A percentile compares a stretch with the other conserved stretches of the same genome.
These are phyloP conservation scores for Cyanoramphus novaezelandiae DNA, from an alignment of 2,113 vertebrate genomes.

Conservation along the genomic window DNA sequence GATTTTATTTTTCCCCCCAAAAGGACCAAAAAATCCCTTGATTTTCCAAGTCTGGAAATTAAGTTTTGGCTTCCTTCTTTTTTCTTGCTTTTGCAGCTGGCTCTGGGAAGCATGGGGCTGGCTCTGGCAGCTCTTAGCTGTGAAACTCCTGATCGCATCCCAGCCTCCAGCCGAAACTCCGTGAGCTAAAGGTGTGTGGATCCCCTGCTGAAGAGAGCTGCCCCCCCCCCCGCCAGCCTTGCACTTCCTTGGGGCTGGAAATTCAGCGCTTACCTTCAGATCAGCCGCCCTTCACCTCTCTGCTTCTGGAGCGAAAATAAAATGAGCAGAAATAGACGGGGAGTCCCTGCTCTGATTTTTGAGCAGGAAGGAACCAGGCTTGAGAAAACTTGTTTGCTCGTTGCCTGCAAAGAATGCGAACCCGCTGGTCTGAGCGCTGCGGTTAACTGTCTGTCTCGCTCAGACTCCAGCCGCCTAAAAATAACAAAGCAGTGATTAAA, in stretches of 20 bases:
- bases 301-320: neutral
- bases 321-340: neutral
- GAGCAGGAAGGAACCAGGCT: neutral
- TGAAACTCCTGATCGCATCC: neutral
- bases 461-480: slow-evolving; percentile 18
- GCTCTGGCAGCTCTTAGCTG: neutral
- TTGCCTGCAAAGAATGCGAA: slow-evolving; percentile 48
- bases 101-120: neutral
- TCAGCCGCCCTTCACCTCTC: neutral
- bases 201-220: neutral
- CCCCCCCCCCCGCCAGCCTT: neutral
- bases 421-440: slow-evolving; percentile 17
- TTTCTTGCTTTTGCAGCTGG: neutral
- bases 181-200: neutral
- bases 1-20: neutral
- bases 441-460: slow-evolving; percentile 36
- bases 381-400: slow-evolving; percentile 13
- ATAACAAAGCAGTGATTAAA: slow-evolving; percentile 40
- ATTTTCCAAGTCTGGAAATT: neutral
- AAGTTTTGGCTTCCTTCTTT: neutral
- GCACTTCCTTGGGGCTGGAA: neutral
- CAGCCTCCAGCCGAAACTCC: neutral
- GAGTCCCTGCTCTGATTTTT: neutral
- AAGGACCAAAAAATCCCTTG: neutral
- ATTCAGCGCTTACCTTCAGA: neutral